Conservation (phyloP, 92 coral and sea anemone species). For the Palythoa caribaeorum region DNA sequence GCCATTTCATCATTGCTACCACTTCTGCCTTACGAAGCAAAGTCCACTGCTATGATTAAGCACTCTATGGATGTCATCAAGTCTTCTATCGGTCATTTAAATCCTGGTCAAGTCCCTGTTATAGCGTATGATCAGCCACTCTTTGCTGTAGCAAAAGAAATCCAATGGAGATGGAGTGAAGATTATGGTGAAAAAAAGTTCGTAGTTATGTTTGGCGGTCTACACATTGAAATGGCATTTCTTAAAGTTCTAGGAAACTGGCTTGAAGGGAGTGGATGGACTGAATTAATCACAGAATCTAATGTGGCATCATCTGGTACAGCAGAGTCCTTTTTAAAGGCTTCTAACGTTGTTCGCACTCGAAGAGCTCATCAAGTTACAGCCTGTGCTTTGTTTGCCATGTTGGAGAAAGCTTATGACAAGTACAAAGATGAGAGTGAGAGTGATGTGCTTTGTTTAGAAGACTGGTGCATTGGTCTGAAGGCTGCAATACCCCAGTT, state of each 20-base stretch:
- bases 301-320: constrained; percentile 22
- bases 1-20: constrained; percentile 43
- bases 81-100: constrained; percentile 23
- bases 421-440: constrained; percentile 12
- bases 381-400: constrained; percentile 32
- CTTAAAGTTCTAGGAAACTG: constrained; percentile 33
- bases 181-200: constrained; percentile 43
- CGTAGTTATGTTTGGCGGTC: constrained; percentile 54
- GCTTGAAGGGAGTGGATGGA: constrained; percentile 50
- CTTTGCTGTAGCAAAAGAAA: constrained; percentile 47
- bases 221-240: constrained; percentile 52
- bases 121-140: constrained; percentile 49
- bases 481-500: constrained; percentile 13
- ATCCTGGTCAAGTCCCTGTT: constrained; percentile 51
- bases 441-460: not conserved
- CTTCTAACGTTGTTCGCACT: constrained; percentile 49
- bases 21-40: constrained; percentile 43
- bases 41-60: constrained; percentile 45
- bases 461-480: constrained; percentile 5
- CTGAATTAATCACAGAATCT: not conserved
- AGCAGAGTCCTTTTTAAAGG: constrained; percentile 61
- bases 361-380: constrained; percentile 48
- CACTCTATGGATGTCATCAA: constrained; percentile 54
- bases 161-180: constrained; percentile 43
- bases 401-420: constrained; percentile 34